Conservation (phyloP, 92 coral and sea anemone genomes). For the Pocillopora meandrina region DNA sequence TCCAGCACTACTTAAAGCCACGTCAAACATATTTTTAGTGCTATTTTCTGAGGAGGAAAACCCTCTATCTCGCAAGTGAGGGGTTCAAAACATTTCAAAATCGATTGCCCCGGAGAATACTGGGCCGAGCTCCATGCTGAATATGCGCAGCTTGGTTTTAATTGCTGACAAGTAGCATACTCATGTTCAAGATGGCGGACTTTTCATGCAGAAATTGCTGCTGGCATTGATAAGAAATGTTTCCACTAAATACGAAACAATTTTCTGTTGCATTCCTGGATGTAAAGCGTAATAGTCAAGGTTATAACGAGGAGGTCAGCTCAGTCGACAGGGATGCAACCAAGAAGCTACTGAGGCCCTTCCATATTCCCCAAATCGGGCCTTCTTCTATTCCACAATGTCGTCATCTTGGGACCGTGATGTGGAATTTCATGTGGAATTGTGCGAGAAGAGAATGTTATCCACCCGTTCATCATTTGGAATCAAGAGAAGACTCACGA, state of each 20-base stretch:
- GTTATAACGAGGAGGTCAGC: conserved; percentile 5
- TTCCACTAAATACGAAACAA: conserved; percentile 25
- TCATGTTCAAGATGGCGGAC: conserved; percentile 33
- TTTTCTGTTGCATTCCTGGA: conserved; percentile 40
- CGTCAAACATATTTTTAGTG: conserved; percentile 75
- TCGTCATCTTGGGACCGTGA: conserved; percentile 6
- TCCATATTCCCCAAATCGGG: too few relatives aligned
- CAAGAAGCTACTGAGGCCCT: conserved; percentile 24
- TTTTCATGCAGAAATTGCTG: not conserved
- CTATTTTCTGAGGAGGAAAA: not conserved
- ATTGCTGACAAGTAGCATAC: conserved; percentile 12
- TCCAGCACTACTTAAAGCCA: conserved; percentile 86
- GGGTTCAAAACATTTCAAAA: not conserved
- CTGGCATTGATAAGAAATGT: not conserved
- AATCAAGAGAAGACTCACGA: not conserved
- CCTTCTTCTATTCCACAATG: not conserved
- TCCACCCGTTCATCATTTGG: not conserved
- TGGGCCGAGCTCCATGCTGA: conserved; percentile 5
- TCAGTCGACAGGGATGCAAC: conserved; percentile 9
- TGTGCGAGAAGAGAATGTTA: not conserved
- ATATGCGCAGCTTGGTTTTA: not conserved
- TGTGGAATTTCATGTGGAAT: conserved; percentile 18
- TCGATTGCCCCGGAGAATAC: not conserved
- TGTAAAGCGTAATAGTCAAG: conserved; percentile 31
- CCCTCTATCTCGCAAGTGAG: not conserved